These are phyloP conservation scores for Acronicta aceris DNA, from an alignment of 2,888 invertebrate genomes.

Conservation along the genomic window DNA sequence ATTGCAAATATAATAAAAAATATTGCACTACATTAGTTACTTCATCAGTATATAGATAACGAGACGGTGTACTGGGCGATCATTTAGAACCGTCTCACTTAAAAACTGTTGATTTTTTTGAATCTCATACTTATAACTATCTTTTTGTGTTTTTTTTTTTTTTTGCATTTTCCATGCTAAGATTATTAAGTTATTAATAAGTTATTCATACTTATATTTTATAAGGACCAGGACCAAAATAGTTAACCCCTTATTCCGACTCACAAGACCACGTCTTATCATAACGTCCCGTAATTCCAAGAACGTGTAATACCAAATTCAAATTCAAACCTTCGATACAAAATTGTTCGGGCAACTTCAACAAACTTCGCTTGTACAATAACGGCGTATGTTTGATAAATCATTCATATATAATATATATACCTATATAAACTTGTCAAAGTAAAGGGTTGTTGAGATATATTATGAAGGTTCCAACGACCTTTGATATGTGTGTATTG, in stretches of 20 bases:
- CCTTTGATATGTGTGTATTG: conserved; percentile 38
- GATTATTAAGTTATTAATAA: too few relatives aligned
- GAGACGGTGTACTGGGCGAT: too few relatives aligned
- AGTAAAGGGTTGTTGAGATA: conserved; percentile 33
- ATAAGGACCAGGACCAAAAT: neutral
- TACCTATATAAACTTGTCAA: conserved; percentile 35
- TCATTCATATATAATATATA: conserved; percentile 40
- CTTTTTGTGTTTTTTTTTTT: too few relatives aligned
- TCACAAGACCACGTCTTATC: neutral
- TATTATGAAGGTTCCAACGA: conserved; percentile 37
- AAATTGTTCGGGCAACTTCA: conserved; percentile 38
- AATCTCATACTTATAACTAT: too few relatives aligned
- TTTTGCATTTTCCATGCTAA: too few relatives aligned
- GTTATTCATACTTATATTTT: too few relatives aligned
- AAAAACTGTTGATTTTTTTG: too few relatives aligned
- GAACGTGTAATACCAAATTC: conserved; percentile 20
- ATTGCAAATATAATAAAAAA: too few relatives aligned
- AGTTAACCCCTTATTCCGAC: neutral
- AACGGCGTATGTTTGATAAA: conserved; percentile 54
- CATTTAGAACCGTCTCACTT: too few relatives aligned
- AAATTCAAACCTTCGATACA: conserved; percentile 30
- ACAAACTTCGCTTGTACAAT: conserved; percentile 41
- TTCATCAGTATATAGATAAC: too few relatives aligned
- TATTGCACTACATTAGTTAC: too few relatives aligned
- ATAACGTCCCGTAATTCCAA: conserved; percentile 7